Evolutionary conservation across 2,888 invertebrate genomes (phyloP).

Genomic region (Onthophagus sagittarius): DNA sequence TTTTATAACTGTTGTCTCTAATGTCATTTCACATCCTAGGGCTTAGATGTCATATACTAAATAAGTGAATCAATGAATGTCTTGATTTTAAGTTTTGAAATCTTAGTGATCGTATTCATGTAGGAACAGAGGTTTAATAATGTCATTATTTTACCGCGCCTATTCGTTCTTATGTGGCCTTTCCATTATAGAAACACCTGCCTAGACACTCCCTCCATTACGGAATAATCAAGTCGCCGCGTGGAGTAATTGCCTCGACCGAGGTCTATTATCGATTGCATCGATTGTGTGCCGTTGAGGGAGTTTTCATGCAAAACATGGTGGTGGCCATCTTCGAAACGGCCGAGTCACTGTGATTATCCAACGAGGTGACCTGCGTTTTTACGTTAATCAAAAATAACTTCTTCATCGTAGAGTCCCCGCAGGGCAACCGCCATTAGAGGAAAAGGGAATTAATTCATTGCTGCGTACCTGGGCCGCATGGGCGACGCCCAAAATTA

Average conservation of each 20-base stretch:
- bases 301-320: neutral
- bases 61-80: too few relatives aligned
- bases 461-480: neutral
- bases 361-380: neutral
- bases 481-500: conserved; percentile 1
- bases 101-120: neutral
- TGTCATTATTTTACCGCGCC: neutral
- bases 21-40: too few relatives aligned
- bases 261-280: neutral
- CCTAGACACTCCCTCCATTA: neutral
- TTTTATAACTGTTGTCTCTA: too few relatives aligned
- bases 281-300: neutral
- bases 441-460: neutral
- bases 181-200: neutral
- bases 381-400: neutral
- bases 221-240: neutral
- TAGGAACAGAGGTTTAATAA: neutral
- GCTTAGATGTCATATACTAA: too few relatives aligned
- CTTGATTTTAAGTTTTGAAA: too few relatives aligned
- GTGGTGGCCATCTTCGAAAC: neutral
- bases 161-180: neutral
- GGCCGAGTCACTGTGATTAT: neutral
- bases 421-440: neutral
- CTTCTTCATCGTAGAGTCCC: neutral
- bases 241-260: neutral